Base-by-base conservation (phyloP, 2,888 invertebrate genomes). In the Nomada ferruginata region DNA sequence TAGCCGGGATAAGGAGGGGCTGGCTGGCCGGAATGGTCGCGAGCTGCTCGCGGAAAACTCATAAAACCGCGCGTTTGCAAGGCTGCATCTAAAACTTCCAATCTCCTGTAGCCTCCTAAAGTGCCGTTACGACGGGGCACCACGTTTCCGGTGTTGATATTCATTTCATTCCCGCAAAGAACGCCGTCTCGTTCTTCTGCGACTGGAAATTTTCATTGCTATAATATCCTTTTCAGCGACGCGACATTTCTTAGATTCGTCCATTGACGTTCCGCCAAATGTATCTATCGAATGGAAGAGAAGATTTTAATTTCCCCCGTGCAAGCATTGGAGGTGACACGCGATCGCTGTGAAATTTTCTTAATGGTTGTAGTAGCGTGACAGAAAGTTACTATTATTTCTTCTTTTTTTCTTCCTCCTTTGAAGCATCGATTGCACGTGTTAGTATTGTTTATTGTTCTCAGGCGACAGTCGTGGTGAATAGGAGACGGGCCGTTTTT, bases 11-110 rank as follows among this genome's bases (percentile, higher is more conserved):
- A 69, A 77, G 64, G 60, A 77, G 87, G 88, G 2, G 85, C 85
- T 85, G 84, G 87, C 88, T 82, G 83, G 83, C 72, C 79, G 87
- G 85, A 84, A 85, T 84, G 80, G 87, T 85, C 84, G 77, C 87
- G 88, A 87, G 88, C 91, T 84, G 89, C 83, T 92, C 91, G 91
- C 92, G 91, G 86, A 89, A 80, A 90, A 76, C 86, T 90, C 92
- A 90, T 92, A 92, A 92, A 92, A 80, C 91, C 87, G 84, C 85
- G 83, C 88, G 87, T 88, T 88, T 83, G 76, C 83, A 81, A 47
- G 79, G 85, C 87, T 88, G 76, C 79, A 79, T 85, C 85, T 87
- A 77, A 86, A 89, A 81, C 85, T 84, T 87, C 84, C 88, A 86
- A 89, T 88, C 87, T 87, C 79, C 82, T 52, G 52, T 50, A 55